Evolutionary conservation across 2,888 invertebrate genomes (phyloP).

Genomic region (Empis stercorea): DNA sequence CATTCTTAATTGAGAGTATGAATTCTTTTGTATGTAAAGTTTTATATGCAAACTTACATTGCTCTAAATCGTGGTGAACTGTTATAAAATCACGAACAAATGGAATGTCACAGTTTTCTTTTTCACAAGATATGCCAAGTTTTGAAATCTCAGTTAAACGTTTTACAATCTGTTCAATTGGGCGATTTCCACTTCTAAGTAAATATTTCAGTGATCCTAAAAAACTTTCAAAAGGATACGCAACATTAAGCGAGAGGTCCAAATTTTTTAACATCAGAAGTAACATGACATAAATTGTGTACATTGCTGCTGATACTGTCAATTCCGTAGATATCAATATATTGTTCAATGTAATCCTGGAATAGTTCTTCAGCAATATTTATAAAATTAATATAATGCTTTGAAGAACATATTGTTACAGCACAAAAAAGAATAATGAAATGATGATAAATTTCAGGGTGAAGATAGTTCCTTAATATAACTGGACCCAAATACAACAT

Average conservation of each 20-base stretch:
- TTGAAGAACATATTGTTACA: conserved; percentile 1
- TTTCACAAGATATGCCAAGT: not conserved
- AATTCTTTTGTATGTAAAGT: too few species aligned
- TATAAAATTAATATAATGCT: conserved; percentile 9
- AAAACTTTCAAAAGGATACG: conserved; percentile 9
- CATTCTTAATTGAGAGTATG: too few species aligned
- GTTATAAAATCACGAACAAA: too few species aligned
- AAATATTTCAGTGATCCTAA: conserved; percentile 7
- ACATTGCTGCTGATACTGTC: conserved; percentile 11
- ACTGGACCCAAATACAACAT: conserved; percentile 14
- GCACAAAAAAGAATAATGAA: conserved; percentile 16
- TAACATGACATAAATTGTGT: conserved; percentile 11
- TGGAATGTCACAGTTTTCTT: too few species aligned
- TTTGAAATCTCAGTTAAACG: conserved; percentile 6
- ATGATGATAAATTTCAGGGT: conserved; percentile 10
- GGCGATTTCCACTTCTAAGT: conserved; percentile 8
- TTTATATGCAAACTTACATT: too few species aligned
- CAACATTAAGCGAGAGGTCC: conserved; percentile 7
- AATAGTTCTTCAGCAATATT: conserved; percentile 5
- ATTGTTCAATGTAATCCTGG: conserved; percentile 9
- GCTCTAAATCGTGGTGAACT: too few species aligned
- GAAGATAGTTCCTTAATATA: conserved; percentile 10
- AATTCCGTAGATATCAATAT: conserved; percentile 8
- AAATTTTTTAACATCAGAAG: conserved; percentile 12
- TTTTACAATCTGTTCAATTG: conserved; percentile 9